Base-by-base conservation (phyloP, 1,140 invertebrate species). In the Drosophila mojavensis region DNA sequence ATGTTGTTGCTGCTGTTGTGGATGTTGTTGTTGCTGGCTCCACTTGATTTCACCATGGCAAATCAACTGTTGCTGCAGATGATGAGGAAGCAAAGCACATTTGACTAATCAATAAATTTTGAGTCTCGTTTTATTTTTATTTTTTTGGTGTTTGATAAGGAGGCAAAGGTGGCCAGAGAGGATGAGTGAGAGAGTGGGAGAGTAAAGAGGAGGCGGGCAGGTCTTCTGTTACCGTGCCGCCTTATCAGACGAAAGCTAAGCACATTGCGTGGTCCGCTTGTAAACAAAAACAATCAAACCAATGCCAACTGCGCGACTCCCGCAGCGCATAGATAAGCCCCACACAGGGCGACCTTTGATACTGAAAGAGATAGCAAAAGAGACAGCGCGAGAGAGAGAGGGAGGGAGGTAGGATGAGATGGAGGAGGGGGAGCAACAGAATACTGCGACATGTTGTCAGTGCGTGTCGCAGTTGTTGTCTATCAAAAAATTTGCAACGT, bases 241-340 rank as follows among this genome's bases (percentile, higher is more conserved):
- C 75, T 86, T 86, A 86, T 85, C 81, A 75, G 4, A 26, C 63
- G 15, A 0, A 7, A 65, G 56, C 78, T 78, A 67, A 76, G 71
- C 83, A 68, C 79, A 82, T 86, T 86, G 82, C 82, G 82, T 85
- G 82, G 66, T 65, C 41, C 62, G 67, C 62, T 63, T 72, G 83
- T 79, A 88, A 88, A 88, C 83, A 86, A 83, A 74, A 88, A 79
- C 83, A 83, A 85, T 73, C 66, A 59, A 69, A 45, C 53, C 65
- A 55, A 41, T 59, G 63, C 73, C 24, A 47, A 64, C 48, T 69
- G 79, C 75, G 70, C 71, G 56, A 33, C 47, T 39, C 24, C 36
- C 47, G 17, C 58, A 17, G 15, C 28, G 30, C 61, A 39, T 36
- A 50, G 56, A 70, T 66, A 58, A 78, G 67, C 68, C 11, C 3